Conservation (phyloP, 2,797 vertebrate genomes). For the Ataeniobius toweri region DNA sequence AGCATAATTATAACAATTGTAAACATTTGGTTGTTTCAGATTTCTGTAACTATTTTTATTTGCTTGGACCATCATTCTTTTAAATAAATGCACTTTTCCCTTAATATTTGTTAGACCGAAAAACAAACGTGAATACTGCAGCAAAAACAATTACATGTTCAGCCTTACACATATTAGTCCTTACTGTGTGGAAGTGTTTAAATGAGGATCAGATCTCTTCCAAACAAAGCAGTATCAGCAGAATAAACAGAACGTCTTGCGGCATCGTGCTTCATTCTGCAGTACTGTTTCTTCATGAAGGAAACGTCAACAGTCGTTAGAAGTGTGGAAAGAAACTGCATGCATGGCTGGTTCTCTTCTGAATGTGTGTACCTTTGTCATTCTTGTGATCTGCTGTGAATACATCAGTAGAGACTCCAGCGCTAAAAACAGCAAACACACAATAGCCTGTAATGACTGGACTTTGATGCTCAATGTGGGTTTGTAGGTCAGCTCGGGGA, state of each 20-base stretch:
- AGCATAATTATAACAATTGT: neutral
- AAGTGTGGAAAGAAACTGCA: constrained; percentile 39
- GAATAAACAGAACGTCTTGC: constrained; percentile 27
- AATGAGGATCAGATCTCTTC: constrained; percentile 6
- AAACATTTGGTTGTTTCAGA: neutral
- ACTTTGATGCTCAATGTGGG: neutral
- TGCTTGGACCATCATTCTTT: neutral
- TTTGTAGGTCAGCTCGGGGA: constrained; percentile 18
- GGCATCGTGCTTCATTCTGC: constrained; percentile 20
- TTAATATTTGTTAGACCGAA: neutral
- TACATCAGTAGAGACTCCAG: constrained; percentile 11
- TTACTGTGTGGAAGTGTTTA: neutral
- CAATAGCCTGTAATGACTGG: constrained; percentile 54
- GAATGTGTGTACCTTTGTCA: constrained; percentile 9
- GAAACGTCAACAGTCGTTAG: constrained; percentile 49
- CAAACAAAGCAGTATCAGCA: constrained; percentile 27
- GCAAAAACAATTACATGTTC: neutral
- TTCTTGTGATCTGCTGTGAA: constrained; percentile 40
- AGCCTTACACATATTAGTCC: neutral
- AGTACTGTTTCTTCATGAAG: constrained; percentile 17
- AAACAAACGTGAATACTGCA: neutral
- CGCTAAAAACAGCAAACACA: constrained; percentile 3
- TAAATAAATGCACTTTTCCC: neutral
- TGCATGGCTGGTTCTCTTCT: constrained; percentile 20
- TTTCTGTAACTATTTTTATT: neutral